phyloP scores from a whole-genome alignment of 2,797 vertebrate genomes.

The Oreonectes daqikongensis region DNA sequence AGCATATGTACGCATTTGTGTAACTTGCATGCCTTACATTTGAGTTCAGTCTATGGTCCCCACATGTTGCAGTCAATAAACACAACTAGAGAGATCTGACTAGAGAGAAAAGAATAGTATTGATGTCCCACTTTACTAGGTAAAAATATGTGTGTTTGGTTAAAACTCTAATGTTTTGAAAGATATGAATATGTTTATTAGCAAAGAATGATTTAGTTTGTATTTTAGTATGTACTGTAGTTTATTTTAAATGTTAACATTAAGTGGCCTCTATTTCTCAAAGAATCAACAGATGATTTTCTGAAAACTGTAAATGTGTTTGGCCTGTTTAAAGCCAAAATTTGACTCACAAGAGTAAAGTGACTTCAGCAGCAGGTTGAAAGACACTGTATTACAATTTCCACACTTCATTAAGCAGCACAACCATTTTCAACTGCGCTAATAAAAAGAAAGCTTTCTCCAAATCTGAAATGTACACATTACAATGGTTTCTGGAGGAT shows the following conservation, averaged over 20 bases:
- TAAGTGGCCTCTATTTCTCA: not conserved
- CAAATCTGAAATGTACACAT: not conserved
- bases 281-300: not conserved
- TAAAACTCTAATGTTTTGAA: not conserved
- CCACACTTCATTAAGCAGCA: constrained; percentile 1
- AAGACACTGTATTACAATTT: not conserved
- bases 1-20: constrained; percentile 15
- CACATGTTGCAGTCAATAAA: constrained; percentile 49
- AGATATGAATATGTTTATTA: not conserved
- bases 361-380: not conserved
- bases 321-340: not conserved
- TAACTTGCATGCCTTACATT: constrained; percentile 48
- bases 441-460: not conserved
- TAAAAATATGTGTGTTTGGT: not conserved
- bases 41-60: constrained; percentile 52
- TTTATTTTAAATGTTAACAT: not conserved
- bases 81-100: constrained; percentile 61
- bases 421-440: not conserved
- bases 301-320: not conserved
- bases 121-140: not conserved
- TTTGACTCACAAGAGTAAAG: constrained; percentile 1
- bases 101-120: constrained; percentile 18
- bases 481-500: not conserved
- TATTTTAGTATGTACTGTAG: no score
- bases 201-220: not conserved